Conservation (phyloP, 2,797 vertebrate genomes). For the Chelon labrosus region DNA sequence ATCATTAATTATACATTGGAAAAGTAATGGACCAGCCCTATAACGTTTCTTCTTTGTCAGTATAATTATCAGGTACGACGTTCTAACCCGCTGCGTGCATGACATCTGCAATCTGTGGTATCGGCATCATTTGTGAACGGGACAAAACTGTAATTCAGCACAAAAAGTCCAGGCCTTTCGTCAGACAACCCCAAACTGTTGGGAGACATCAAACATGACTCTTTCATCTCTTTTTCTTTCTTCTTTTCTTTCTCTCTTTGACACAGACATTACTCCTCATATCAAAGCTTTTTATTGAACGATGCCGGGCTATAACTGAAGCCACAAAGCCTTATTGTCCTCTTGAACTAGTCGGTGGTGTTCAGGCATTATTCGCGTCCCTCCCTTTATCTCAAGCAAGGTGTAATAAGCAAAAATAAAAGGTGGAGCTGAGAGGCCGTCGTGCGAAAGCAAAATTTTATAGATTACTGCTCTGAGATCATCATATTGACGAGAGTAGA, state of each 20-base stretch:
- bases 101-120: slow-evolving; percentile 25
- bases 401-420: slow-evolving; percentile 66
- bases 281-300: slow-evolving; percentile 69
- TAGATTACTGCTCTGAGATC: slow-evolving; percentile 24
- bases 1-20: slow-evolving; percentile 38
- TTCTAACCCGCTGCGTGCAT: slow-evolving; percentile 1
- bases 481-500: slow-evolving; percentile 53
- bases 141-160: slow-evolving; percentile 42
- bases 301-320: slow-evolving; percentile 23
- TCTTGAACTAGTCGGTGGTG: slow-evolving; percentile 47
- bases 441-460: slow-evolving; percentile 24
- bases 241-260: slow-evolving; percentile 54
- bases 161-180: slow-evolving; percentile 30
- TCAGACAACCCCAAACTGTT: slow-evolving; percentile 52
- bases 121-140: slow-evolving; percentile 33
- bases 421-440: slow-evolving; percentile 52
- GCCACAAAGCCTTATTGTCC: slow-evolving; percentile 58
- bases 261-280: slow-evolving; percentile 66
- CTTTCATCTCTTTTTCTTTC: slow-evolving; percentile 67
- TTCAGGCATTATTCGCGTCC: slow-evolving; percentile 23
- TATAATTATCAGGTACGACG: slow-evolving; percentile 30
- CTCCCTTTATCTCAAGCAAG: slow-evolving; percentile 56
- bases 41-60: slow-evolving; percentile 42
- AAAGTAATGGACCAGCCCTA: slow-evolving; percentile 10
- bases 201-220: slow-evolving; percentile 57